Conservation (phyloP, 2,797 vertebrate genomes). For the Sparus aurata region DNA sequence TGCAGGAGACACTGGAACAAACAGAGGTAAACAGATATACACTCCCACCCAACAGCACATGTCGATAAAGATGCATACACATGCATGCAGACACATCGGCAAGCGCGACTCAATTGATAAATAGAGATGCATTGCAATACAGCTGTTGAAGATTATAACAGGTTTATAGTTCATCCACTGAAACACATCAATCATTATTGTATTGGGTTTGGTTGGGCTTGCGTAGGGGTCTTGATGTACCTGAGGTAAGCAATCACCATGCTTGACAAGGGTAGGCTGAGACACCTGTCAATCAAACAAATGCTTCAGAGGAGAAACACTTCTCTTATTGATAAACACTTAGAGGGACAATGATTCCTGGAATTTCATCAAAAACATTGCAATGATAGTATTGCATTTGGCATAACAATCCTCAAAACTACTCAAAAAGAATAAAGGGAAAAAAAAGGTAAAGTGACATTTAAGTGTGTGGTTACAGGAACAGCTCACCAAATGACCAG, state of each 20-base stretch:
- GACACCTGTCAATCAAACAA: background rate
- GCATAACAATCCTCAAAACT: too few relatives aligned
- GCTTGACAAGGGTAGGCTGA: background rate
- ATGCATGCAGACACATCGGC: constrained; percentile 31
- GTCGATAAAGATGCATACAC: constrained; percentile 44
- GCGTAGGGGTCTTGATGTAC: background rate
- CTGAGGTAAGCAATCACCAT: background rate
- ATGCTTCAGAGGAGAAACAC: background rate
- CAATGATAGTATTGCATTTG: too few relatives aligned
- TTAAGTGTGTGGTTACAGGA: too few relatives aligned
- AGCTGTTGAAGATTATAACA: constrained; percentile 5
- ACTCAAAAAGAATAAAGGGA: too few relatives aligned
- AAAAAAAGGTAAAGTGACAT: too few relatives aligned
- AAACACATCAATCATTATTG: constrained; percentile 8
- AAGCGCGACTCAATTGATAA: constrained; percentile 32
- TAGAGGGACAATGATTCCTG: too few relatives aligned
- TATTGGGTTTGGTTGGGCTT: background rate
- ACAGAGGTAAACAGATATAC: constrained; percentile 71
- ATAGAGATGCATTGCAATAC: constrained; percentile 26
- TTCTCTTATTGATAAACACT: too few relatives aligned
- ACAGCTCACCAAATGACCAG: too few relatives aligned
- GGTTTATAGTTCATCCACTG: constrained; percentile 12
- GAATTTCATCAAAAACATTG: too few relatives aligned
- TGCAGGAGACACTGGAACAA: constrained; percentile 71
- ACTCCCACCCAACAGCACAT: constrained; percentile 31